A percentile compares a stretch with the other conserved stretches of the same genome.
phyloP scores from a whole-genome alignment of 2,888 invertebrate species.

The Scaptomyza parva region DNA sequence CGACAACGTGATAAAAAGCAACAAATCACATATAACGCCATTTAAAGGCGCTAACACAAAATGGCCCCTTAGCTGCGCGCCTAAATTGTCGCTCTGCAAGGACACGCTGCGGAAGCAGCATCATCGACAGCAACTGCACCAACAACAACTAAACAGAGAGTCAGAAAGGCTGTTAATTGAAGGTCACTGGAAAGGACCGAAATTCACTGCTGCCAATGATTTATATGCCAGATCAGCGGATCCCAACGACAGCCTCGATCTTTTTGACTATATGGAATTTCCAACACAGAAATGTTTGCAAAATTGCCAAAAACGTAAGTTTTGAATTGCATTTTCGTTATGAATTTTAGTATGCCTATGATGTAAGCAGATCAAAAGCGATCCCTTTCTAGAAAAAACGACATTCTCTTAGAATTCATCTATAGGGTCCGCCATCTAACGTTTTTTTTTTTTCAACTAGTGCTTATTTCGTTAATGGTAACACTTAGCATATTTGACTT shows the following conservation, averaged over 20 bases:
- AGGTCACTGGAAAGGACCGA: background rate
- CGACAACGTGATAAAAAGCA: slow-evolving; percentile 38
- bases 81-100: slow-evolving; percentile 49
- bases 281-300: slow-evolving; percentile 30
- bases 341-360: no score
- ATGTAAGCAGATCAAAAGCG: no score
- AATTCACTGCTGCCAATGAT: background rate
- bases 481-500: no score
- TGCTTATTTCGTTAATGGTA: no score
- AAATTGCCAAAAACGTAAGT: slow-evolving; percentile 46
- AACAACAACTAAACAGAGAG: background rate
- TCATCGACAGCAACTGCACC: background rate
- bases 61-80: slow-evolving; percentile 35
- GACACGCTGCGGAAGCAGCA: slow-evolving; percentile 47
- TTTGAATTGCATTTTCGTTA: no score
- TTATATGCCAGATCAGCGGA: slow-evolving; percentile 21
- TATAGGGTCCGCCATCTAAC: no score
- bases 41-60: slow-evolving; percentile 18
- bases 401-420: no score
- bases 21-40: slow-evolving; percentile 24
- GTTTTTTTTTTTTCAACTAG: no score
- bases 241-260: slow-evolving; percentile 16
- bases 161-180: background rate
- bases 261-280: slow-evolving; percentile 49
- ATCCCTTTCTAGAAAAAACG: no score